Base-by-base conservation (phyloP, 2,888 invertebrate genomes). In the Papilio gigon region DNA sequence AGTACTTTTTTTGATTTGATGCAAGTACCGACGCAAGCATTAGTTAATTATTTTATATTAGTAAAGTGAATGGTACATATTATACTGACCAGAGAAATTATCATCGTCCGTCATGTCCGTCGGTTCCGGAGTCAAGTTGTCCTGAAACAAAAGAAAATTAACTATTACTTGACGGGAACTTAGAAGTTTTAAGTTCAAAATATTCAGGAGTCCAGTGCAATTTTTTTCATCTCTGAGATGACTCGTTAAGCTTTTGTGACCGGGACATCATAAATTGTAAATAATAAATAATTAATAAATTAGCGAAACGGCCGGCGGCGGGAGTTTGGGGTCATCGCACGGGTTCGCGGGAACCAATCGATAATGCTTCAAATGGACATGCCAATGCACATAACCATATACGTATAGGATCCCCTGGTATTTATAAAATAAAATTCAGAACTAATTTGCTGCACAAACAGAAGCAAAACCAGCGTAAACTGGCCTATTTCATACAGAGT, bases 61-160 rank as follows among this genome's bases (percentile, higher is more conserved):
- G 20, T 22, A 14, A 20, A 44, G 27, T 14, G 0, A 40, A 37
- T 27, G 17, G 25, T 9, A n/a, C n/a, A n/a, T n/a, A 58, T 33
- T 4, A 65, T 74, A 89, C 94, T 94, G 89, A 95, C 95, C 94
- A 81, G 94, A 91, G 81, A 93, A 95, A 77, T 94, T 95, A 77
- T 95, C 95, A 74, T 95, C 95, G 75, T 95, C 95, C 75, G 93
- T 94, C 85, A 94, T 93, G 77, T 95, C 95, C 4, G 93, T 90
- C 9, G 95, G 94, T 79, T 95, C 95, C 33, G 95, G 94, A 40
- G 95, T 95, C 75, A 95, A 87, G 78, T 94, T 95, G 80, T 95
- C 95, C 95, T 95, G 94, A 9, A 95, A 95, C 86, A 90, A 92
- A 76, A 71, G 73, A 80, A 80, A 79, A 70, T n/a, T 12, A 58